Percentiles rank a stretch among this genome's conserved stretches.
These are phyloP conservation scores for Protula sp. DNA, from an alignment of 2,888 invertebrate species.

Conservation along the genomic window DNA sequence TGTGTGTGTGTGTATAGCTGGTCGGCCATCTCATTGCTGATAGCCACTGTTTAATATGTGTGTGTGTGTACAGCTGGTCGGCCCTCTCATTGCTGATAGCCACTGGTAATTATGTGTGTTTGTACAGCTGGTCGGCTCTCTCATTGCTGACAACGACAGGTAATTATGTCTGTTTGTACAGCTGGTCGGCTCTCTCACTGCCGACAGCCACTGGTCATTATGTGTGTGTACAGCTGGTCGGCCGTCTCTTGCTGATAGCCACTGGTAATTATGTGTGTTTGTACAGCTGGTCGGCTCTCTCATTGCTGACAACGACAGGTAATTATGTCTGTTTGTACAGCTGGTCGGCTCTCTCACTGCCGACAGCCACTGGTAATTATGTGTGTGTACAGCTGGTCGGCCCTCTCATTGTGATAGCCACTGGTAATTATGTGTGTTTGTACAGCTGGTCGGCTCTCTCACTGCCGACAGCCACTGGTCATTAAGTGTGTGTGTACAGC, in stretches of 20 bases:
- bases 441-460: conserved; percentile 62
- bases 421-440: conserved; percentile 61
- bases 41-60: conserved; percentile 57
- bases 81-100: too few species aligned
- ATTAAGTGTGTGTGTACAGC: too few species aligned
- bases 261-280: conserved; percentile 52
- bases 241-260: conserved; percentile 55
- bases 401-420: conserved; percentile 61
- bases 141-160: conserved; percentile 63
- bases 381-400: conserved; percentile 59
- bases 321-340: conserved; percentile 59
- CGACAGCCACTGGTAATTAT: conserved; percentile 63
- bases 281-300: conserved; percentile 63
- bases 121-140: conserved; percentile 62
- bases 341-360: conserved; percentile 62
- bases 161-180: too few species aligned
- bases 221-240: conserved; percentile 59
- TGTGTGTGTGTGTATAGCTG: too few species aligned
- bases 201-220: conserved; percentile 63
- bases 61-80: too few species aligned
- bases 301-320: conserved; percentile 63
- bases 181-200: too few species aligned
- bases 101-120: too few species aligned
- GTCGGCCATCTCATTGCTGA: too few species aligned
- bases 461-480: too few species aligned